Evolutionary conservation across 2,797 vertebrate genomes (phyloP).

Genomic region (Notolepis coatsorum): DNA sequence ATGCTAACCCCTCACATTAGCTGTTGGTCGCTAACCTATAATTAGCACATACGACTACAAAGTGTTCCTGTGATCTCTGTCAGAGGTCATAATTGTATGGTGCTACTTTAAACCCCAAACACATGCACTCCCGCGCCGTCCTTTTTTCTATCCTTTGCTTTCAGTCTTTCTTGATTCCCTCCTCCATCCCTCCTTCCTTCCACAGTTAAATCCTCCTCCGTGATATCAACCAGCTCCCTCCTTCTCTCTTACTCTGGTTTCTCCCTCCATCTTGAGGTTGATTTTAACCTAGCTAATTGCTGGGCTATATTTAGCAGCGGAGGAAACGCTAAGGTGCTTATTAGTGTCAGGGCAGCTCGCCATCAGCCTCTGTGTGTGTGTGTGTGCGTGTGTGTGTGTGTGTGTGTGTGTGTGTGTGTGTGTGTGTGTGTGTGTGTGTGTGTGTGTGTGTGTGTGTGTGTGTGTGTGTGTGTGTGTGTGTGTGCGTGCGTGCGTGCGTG

Average conservation of each 20-base stretch:
- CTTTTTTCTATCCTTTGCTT: too few relatives aligned
- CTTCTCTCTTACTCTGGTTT: neutral
- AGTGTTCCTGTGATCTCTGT: constrained; percentile 4
- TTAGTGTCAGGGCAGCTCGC: constrained; percentile 22
- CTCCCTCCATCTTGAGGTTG: constrained; percentile 1
- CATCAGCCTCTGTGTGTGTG: constrained; percentile 11
- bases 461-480: neutral
- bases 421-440: constrained; percentile 8
- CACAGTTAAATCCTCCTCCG: neutral
- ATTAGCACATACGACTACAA: constrained; percentile 24
- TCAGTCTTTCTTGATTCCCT: neutral
- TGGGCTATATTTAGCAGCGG: constrained; percentile 21
- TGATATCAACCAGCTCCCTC: neutral
- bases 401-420: constrained; percentile 7
- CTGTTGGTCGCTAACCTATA: constrained; percentile 26
- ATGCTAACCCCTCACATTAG: constrained; percentile 14
- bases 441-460: constrained; percentile 12
- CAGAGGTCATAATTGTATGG: constrained; percentile 21
- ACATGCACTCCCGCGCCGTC: neutral
- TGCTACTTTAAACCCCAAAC: too few relatives aligned
- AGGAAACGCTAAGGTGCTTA: constrained; percentile 24
- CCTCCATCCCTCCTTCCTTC: too few relatives aligned
- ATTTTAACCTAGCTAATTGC: constrained; percentile 34
- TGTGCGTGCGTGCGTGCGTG: neutral
- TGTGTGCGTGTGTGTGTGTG: constrained; percentile 5